A percentile compares a stretch with the other conserved stretches of the same genome.
Conservation (phyloP, 2,888 invertebrate species). For the Mesorhabditis spiculigera region DNA sequence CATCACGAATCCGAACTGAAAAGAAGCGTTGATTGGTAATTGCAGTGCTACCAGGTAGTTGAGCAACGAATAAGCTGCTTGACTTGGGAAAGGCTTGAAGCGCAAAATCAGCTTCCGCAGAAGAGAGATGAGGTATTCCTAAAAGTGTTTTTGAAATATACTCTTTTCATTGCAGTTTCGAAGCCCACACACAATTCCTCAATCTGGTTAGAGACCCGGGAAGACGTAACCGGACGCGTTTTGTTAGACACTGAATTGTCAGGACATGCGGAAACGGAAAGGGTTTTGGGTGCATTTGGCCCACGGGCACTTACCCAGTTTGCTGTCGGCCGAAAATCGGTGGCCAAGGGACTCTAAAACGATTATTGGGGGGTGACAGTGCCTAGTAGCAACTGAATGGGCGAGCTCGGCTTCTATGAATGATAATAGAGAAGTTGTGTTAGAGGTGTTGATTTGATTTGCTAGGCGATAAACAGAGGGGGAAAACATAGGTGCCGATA, state of each 20-base stretch:
- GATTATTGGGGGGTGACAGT: neutral
- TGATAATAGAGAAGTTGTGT: no score
- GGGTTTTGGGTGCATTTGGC: neutral
- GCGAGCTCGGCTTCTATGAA: no score
- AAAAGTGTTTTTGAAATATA: slow-evolving; percentile 59
- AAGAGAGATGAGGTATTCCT: slow-evolving; percentile 86
- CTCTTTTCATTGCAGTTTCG: neutral
- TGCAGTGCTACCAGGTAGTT: slow-evolving; percentile 77
- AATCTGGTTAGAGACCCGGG: no score
- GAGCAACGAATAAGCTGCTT: slow-evolving; percentile 94
- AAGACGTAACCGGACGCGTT: no score
- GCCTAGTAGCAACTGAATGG: neutral
- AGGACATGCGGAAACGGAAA: no score
- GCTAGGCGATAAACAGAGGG: no score
- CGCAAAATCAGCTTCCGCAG: slow-evolving; percentile 82
- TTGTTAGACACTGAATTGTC: no score
- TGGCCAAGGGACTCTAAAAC: slow-evolving; percentile 12
- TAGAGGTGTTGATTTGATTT: no score
- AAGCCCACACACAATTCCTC: neutral
- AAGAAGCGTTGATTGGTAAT: slow-evolving; percentile 6
- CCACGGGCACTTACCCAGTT: slow-evolving; percentile 16
- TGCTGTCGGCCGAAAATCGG: slow-evolving; percentile 17
- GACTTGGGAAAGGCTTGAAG: slow-evolving; percentile 65
- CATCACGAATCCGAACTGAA: slow-evolving; percentile 88
- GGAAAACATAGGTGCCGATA: no score